These are phyloP conservation scores for Talpa occidentalis DNA, from an alignment of 2,113 vertebrate species.

Conservation along the genomic window DNA sequence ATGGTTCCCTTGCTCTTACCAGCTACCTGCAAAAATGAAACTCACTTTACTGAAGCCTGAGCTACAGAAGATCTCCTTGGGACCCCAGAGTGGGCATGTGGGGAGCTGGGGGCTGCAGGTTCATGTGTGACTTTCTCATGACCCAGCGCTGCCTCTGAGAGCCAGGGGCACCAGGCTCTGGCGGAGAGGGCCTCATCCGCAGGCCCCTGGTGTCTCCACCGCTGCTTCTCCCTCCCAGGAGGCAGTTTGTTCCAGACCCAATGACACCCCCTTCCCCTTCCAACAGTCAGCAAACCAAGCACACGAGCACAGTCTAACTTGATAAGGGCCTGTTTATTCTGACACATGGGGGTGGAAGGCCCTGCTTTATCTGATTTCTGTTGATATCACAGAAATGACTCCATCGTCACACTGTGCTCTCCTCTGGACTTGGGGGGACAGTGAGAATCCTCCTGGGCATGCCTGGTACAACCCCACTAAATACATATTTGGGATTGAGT, in stretches of 20 bases:
- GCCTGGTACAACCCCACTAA: rapidly evolving
- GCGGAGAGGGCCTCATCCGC: neutral
- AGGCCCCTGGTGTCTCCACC: rapidly evolving
- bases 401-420: too few species aligned
- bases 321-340: neutral
- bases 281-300: neutral
- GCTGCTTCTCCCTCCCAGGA: neutral
- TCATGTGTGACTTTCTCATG: neutral
- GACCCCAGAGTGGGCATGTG: neutral
- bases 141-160: neutral
- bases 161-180: rapidly evolving
- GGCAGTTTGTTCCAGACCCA: neutral
- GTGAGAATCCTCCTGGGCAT: rapidly evolving
- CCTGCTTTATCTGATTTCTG: neutral
- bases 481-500: neutral
- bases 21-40: neutral
- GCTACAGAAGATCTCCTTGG: neutral
- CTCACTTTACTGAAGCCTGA: neutral
- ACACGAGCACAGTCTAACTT: neutral
- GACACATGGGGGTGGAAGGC: neutral
- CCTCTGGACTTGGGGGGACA: too few species aligned
- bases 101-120: neutral
- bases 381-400: neutral
- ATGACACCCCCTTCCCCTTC: too few species aligned
- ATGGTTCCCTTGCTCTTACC: neutral